Percentiles rank a stretch among this genome's conserved stretches.
phyloP scores from a whole-genome alignment of 2,888 invertebrate genomes.

The Carpatolechia fugitivella region DNA sequence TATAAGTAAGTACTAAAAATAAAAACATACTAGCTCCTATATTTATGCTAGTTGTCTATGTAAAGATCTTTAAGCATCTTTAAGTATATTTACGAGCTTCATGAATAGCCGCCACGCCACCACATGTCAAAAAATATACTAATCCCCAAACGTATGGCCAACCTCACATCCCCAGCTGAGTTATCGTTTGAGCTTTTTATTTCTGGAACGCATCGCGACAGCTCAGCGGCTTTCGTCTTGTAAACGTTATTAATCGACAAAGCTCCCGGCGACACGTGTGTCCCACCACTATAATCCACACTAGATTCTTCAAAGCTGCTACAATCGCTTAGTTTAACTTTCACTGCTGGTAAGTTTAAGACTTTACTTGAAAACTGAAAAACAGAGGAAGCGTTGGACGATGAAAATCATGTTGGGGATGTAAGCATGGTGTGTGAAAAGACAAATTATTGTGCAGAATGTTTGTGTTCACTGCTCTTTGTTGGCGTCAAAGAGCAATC shows the following conservation, averaged over 20 bases:
- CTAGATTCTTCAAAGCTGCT: not conserved
- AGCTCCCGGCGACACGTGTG: constrained; percentile 62
- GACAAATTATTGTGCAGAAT: constrained; percentile 51
- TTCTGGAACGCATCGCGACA: constrained; percentile 71
- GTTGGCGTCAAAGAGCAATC: constrained; percentile 65
- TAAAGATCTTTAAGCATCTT: too few species aligned
- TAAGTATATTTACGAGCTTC: too few species aligned
- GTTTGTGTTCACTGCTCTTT: constrained; percentile 62
- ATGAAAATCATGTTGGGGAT: not conserved
- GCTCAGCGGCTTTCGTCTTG: constrained; percentile 75
- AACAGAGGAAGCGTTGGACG: constrained; percentile 34
- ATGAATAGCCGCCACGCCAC: not conserved
- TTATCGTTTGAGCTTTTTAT: constrained; percentile 70
- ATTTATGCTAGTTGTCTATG: too few species aligned
- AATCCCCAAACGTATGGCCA: constrained; percentile 29
- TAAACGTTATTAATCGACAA: constrained; percentile 76
- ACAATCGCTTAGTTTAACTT: constrained; percentile 24
- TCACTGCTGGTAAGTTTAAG: constrained; percentile 27
- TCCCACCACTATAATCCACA: constrained; percentile 33
- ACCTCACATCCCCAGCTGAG: constrained; percentile 68
- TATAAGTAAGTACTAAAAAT: not conserved
- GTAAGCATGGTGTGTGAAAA: constrained; percentile 17
- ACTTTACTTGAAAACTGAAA: not conserved
- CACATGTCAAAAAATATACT: constrained; percentile 4
- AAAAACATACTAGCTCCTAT: too few species aligned